A percentile compares a stretch with the other conserved stretches of the same genome.
phyloP scores from a whole-genome alignment of 2,888 invertebrate genomes.

The Eupeodes latifasciatus region DNA sequence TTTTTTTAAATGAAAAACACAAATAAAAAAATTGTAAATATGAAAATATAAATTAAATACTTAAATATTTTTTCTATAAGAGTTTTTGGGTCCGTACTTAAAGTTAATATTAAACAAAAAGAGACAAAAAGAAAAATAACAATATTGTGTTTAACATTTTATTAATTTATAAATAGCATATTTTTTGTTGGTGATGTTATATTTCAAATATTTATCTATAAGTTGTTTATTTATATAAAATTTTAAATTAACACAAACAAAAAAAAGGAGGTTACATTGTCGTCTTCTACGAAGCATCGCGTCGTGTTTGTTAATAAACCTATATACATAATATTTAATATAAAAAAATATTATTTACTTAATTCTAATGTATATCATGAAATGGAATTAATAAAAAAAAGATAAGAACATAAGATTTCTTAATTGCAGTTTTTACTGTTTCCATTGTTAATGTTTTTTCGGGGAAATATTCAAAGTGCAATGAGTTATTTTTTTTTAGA shows the following conservation, averaged over 20 bases:
- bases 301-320: conserved; percentile 1
- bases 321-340: conserved; percentile 14
- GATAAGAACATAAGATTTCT: conserved; percentile 19
- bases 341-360: conserved; percentile 15
- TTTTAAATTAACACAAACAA: background rate
- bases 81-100: conserved; percentile 62
- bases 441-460: background rate
- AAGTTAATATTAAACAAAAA: conserved; percentile 33
- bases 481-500: background rate
- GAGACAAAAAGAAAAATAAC: conserved; percentile 17
- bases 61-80: conserved; percentile 42
- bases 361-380: conserved; percentile 5
- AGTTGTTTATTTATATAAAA: conserved; percentile 63
- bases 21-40: conserved; percentile 56
- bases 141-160: conserved; percentile 56
- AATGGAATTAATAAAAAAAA: conserved; percentile 28
- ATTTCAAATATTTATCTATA: conserved; percentile 60
- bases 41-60: conserved; percentile 1
- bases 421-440: background rate
- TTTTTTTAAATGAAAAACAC: background rate
- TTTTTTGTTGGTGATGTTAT: conserved; percentile 67
- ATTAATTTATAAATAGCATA: conserved; percentile 51
- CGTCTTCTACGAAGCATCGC: conserved; percentile 4
- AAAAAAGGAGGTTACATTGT: background rate
- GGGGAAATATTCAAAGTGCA: background rate